Evolutionary conservation across 2,888 invertebrate genomes (phyloP).

Genomic region (Acanthococcus lagerstroemiae): DNA sequence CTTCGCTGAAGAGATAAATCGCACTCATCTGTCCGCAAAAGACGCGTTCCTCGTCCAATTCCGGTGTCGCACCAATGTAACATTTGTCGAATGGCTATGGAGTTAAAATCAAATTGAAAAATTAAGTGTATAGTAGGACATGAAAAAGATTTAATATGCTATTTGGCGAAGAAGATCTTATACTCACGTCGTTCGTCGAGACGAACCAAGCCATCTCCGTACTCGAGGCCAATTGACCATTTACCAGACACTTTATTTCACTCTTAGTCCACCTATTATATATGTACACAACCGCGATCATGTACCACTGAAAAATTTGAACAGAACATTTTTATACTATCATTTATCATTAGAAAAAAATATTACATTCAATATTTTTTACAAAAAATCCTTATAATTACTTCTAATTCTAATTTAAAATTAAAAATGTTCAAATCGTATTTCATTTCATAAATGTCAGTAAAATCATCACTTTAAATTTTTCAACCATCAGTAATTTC

Average conservation of each 20-base stretch:
- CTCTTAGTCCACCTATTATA: conserved; percentile 99
- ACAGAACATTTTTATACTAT: too few relatives aligned
- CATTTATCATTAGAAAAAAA: too few relatives aligned
- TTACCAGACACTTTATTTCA: conserved; percentile 97
- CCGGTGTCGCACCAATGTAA: conserved; percentile 95
- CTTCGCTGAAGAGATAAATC: conserved; percentile 96
- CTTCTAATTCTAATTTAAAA: too few relatives aligned
- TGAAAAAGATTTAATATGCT: too few relatives aligned
- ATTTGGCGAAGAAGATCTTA: too few relatives aligned
- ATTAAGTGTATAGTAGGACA: too few relatives aligned
- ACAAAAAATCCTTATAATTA: too few relatives aligned
- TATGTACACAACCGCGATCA: conserved; percentile 96
- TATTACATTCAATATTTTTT: too few relatives aligned
- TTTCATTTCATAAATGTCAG: too few relatives aligned
- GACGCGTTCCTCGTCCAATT: conserved; percentile 89
- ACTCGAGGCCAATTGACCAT: conserved; percentile 95
- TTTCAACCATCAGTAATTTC: too few relatives aligned
- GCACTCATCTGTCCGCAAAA: conserved; percentile 99
- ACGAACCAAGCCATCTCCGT: conserved; percentile 99
- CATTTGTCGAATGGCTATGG: conserved; percentile 96
- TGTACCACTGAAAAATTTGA: conserved; percentile 80
- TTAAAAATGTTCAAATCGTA: too few relatives aligned
- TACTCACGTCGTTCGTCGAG: conserved; percentile 92
- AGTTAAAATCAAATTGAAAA: conserved; percentile 34
- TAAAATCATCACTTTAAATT: too few relatives aligned